These are phyloP conservation scores for Channa striata DNA, from an alignment of 2,797 vertebrate species.

Conservation along the genomic window DNA sequence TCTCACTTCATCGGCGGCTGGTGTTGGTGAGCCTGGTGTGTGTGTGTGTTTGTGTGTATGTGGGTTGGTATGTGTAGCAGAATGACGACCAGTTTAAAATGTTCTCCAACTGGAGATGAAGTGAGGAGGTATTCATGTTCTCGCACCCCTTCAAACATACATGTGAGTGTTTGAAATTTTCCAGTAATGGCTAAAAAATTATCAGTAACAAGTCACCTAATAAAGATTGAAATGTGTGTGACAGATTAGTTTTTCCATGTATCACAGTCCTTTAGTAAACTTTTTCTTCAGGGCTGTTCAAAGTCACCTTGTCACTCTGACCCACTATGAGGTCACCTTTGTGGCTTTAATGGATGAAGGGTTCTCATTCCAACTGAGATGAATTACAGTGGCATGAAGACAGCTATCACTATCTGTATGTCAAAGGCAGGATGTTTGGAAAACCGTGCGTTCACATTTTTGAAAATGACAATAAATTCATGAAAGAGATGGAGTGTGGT, in stretches of 20 bases:
- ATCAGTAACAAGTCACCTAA: no score
- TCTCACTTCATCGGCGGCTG: background rate
- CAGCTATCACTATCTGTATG: conserved; percentile 13
- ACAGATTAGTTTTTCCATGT: no score
- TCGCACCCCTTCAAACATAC: no score
- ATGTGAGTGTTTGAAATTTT: no score
- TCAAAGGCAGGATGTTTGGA: conserved; percentile 2
- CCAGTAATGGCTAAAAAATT: no score
- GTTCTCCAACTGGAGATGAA: no score
- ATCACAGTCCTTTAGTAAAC: no score
- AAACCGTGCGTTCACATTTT: background rate
- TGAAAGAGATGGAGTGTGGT: background rate
- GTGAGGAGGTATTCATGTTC: no score
- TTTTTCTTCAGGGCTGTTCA: conserved; percentile 16
- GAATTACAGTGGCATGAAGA: conserved; percentile 3
- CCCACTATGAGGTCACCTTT: conserved; percentile 1
- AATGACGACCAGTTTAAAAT: no score
- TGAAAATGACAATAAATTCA: background rate
- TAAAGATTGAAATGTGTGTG: no score
- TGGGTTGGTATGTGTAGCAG: no score
- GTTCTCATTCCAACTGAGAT: conserved; percentile 7
- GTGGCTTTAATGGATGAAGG: conserved; percentile 7
- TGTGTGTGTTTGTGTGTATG: background rate
- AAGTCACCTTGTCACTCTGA: background rate
- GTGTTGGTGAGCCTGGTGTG: conserved; percentile 10